These are phyloP conservation scores for Gerosis bhagava DNA, from an alignment of 2,888 invertebrate genomes.

Conservation along the genomic window DNA sequence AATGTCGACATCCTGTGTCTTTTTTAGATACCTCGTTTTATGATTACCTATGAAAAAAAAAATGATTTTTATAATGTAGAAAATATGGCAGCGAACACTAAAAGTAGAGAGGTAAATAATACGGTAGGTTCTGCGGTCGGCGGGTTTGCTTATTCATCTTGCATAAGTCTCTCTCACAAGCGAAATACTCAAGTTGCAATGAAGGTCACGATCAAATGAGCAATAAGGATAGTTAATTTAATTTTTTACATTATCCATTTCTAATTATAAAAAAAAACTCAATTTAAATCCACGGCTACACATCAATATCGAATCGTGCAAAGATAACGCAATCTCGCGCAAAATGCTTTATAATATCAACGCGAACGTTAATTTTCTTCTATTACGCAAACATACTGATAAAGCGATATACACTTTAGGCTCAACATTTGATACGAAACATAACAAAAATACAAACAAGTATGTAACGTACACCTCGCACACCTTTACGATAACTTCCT, in stretches of 20 bases:
- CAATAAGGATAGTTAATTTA: conserved; percentile 61
- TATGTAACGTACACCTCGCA: no score
- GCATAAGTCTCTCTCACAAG: conserved; percentile 57
- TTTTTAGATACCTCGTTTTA: no score
- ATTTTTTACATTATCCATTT: no score
- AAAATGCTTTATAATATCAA: conserved; percentile 22
- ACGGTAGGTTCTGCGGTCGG: conserved; percentile 48
- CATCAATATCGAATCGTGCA: conserved; percentile 23
- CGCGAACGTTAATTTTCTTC: conserved; percentile 27
- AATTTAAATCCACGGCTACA: no score
- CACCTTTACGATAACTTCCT: conserved; percentile 66
- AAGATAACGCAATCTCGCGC: conserved; percentile 24
- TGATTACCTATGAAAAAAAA: no score
- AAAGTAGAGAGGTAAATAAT: conserved; percentile 5
- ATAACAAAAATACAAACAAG: not conserved
- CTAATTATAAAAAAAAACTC: no score
- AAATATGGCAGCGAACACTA: not conserved
- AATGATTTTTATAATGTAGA: no score
- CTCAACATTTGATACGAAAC: no score
- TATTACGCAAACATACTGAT: conserved; percentile 35
- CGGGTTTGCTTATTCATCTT: conserved; percentile 63
- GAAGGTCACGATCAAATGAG: conserved; percentile 62
- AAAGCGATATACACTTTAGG: no score
- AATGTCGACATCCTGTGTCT: no score
- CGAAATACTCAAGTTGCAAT: conserved; percentile 56